These are phyloP conservation scores for Molorchus minor DNA, from an alignment of 2,888 invertebrate species.

Conservation along the genomic window DNA sequence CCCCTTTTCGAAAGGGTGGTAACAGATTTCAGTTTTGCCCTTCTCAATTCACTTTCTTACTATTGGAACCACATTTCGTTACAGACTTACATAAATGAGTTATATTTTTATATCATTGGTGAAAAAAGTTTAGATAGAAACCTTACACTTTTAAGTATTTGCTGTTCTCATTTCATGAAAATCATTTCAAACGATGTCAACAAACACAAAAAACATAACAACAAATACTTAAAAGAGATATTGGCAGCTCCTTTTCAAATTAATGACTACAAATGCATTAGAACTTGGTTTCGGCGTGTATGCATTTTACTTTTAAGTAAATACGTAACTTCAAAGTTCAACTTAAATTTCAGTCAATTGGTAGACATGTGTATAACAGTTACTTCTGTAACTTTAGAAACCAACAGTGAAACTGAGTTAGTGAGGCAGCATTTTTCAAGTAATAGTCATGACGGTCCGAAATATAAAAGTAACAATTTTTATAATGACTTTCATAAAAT, in stretches of 20 bases:
- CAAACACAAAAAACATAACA: background rate
- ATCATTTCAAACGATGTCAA: conserved; percentile 14
- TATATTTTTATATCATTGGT: conserved; percentile 1
- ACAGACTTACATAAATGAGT: background rate
- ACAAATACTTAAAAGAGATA: conserved; percentile 12
- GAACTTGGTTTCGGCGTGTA: conserved; percentile 3
- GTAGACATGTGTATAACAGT: background rate
- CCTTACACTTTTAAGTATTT: conserved; percentile 4
- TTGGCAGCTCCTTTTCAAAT: conserved; percentile 15
- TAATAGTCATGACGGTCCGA: background rate
- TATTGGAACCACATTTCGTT: conserved; percentile 10
- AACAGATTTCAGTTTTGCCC: conserved; percentile 12
- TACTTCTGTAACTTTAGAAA: background rate
- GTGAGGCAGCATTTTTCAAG: background rate
- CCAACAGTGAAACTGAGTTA: background rate
- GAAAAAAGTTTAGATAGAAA: background rate
- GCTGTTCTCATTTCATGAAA: conserved; percentile 10
- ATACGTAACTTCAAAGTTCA: background rate
- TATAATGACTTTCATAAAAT: conserved; percentile 12
- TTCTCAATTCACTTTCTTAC: background rate
- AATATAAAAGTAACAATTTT: conserved; percentile 7
- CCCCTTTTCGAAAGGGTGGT: background rate
- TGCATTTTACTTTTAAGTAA: conserved; percentile 8
- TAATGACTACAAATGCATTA: conserved; percentile 1
- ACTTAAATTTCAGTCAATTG: conserved; percentile 2